phyloP scores from a whole-genome alignment of 2,797 vertebrate species.

The Microhierax caerulescens region DNA sequence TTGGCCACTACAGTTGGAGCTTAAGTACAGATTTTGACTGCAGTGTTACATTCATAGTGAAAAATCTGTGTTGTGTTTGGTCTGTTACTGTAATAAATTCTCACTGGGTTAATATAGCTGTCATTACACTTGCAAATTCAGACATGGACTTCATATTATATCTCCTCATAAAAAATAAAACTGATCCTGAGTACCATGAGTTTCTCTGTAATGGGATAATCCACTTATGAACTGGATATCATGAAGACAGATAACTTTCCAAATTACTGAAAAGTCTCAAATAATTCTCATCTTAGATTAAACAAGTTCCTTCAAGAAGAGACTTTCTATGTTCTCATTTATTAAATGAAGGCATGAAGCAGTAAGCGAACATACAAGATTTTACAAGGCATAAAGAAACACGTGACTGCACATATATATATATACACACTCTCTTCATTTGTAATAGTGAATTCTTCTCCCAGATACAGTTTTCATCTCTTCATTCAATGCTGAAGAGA shows the following conservation, averaged over 20 bases:
- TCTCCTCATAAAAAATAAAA: background rate
- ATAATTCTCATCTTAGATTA: background rate
- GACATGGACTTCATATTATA: background rate
- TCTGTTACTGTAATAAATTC: background rate
- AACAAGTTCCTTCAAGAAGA: background rate
- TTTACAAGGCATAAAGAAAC: background rate
- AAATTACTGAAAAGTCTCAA: background rate
- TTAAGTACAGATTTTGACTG: background rate
- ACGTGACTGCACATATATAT: background rate
- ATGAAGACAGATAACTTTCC: background rate
- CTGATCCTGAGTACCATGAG: background rate
- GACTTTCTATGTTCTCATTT: background rate
- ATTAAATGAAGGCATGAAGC: background rate
- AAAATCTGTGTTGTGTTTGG: background rate
- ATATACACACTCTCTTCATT: background rate
- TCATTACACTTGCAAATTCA: background rate
- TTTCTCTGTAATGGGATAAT: background rate
- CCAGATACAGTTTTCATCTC: background rate
- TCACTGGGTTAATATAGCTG: background rate
- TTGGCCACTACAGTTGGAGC: background rate
- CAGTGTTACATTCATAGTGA: background rate
- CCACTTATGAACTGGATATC: background rate
- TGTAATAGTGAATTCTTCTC: background rate
- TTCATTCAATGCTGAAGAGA: background rate
- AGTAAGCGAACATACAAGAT: background rate